Conservation (phyloP, 2,888 invertebrate species). For the Spisula subtruncata region DNA sequence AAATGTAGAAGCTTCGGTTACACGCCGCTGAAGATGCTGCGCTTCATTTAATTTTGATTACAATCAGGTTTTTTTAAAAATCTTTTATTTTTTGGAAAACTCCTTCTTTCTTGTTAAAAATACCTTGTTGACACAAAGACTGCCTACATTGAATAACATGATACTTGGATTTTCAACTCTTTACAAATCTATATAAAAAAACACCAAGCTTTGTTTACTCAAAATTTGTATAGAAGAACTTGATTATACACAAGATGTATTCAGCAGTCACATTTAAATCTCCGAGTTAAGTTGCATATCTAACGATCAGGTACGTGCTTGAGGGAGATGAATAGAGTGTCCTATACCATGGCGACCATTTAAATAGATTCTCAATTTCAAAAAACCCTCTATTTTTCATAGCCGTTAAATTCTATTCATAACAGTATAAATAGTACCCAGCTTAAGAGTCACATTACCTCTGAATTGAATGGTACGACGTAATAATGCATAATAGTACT, state of each 20-base stretch:
- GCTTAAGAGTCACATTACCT: constrained; percentile 37
- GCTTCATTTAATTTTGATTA: constrained; percentile 41
- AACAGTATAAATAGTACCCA: constrained; percentile 29
- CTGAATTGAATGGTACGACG: constrained; percentile 47
- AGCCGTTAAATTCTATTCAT: constrained; percentile 50
- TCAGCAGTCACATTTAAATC: constrained; percentile 26
- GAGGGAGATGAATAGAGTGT: constrained; percentile 47
- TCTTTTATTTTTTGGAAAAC: constrained; percentile 23
- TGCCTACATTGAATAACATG: constrained; percentile 37
- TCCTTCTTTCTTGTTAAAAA: constrained; percentile 38
- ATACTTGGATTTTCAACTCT: constrained; percentile 35
- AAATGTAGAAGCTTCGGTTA: constrained; percentile 35
- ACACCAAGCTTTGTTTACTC: constrained; percentile 46
- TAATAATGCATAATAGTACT: constrained; percentile 47
- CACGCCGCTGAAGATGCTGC: constrained; percentile 29
- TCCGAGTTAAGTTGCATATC: constrained; percentile 39
- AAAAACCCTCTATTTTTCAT: constrained; percentile 45
- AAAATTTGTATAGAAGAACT: constrained; percentile 35
- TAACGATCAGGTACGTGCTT: constrained; percentile 27
- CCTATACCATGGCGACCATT: constrained; percentile 56
- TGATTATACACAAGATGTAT: constrained; percentile 14
- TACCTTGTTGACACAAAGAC: constrained; percentile 50
- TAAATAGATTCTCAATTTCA: constrained; percentile 54
- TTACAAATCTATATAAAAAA: constrained; percentile 35
- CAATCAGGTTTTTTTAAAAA: constrained; percentile 39